phyloP scores from a whole-genome alignment of 2,797 vertebrate species.

The Phrynocephalus forsythii region DNA sequence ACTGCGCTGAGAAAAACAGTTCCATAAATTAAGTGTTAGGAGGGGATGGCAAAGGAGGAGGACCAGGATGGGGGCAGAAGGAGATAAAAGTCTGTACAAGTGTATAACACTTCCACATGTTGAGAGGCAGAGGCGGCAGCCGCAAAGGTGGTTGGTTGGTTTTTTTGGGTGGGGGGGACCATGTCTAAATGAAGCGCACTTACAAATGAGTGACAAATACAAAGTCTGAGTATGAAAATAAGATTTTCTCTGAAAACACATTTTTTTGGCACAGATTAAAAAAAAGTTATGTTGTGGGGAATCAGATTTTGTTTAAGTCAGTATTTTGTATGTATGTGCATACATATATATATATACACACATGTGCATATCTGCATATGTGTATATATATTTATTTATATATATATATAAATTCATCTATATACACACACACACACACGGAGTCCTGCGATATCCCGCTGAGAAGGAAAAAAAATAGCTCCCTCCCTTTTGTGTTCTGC shows the following conservation, averaged over 20 bases:
- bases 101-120: slow-evolving; percentile 75
- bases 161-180: slow-evolving; percentile 33
- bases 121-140: slow-evolving; percentile 35
- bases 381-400: slow-evolving; percentile 93
- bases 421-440: slow-evolving; percentile 86
- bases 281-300: slow-evolving; percentile 85
- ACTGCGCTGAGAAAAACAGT: slow-evolving; percentile 81
- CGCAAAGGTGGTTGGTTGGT: slow-evolving; percentile 45
- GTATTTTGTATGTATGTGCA: slow-evolving; percentile 97
- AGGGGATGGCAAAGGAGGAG: slow-evolving; percentile 42
- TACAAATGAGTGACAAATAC: slow-evolving; percentile 90
- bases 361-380: slow-evolving; percentile 97
- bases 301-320: slow-evolving; percentile 80
- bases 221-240: slow-evolving; percentile 99
- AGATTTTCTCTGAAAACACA: slow-evolving; percentile 93
- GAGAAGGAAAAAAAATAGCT: slow-evolving; percentile 72
- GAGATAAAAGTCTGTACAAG: slow-evolving; percentile 74
- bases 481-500: slow-evolving; percentile 65
- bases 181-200: slow-evolving; percentile 80
- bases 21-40: slow-evolving; percentile 87
- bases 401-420: slow-evolving; percentile 87
- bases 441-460: slow-evolving; percentile 86
- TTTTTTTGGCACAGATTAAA: slow-evolving; percentile 96
- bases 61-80: slow-evolving; percentile 23
- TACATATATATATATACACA: slow-evolving; percentile 88